Conservation (phyloP, 2,113 vertebrate genomes). For the Ochotona curzoniae region DNA sequence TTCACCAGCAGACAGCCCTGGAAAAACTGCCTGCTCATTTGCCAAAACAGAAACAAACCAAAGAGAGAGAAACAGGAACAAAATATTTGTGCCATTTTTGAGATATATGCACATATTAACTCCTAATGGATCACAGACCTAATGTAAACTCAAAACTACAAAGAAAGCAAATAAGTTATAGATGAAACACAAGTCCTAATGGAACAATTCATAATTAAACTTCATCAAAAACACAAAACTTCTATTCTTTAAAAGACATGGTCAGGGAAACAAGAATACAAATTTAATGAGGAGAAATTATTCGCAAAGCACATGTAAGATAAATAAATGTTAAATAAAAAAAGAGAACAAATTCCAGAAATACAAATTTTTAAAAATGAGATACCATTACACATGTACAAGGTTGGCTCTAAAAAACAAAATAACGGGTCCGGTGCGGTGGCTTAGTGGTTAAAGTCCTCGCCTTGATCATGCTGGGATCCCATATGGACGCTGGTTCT, state of each 20-base stretch:
- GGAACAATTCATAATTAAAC: background rate
- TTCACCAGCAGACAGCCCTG: background rate
- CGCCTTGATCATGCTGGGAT: too few relatives aligned
- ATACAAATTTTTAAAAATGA: conserved; percentile 11
- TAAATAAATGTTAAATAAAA: background rate
- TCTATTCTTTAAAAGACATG: background rate
- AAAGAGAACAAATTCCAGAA: background rate
- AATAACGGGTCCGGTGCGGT: too few relatives aligned
- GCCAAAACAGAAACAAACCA: background rate
- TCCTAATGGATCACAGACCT: background rate
- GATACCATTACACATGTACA: background rate
- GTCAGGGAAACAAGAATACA: background rate
- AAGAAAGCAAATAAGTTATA: too few relatives aligned
- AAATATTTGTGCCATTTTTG: background rate
- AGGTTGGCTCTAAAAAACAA: background rate
- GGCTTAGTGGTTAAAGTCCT: too few relatives aligned
- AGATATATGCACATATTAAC: background rate
- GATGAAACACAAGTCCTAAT: background rate
- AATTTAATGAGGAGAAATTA: background rate
- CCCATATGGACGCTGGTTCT: too few relatives aligned
- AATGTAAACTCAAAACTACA: background rate
- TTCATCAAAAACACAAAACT: background rate
- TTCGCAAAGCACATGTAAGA: background rate
- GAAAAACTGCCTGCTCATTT: background rate
- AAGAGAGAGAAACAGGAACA: background rate